Evolutionary conservation across 2,113 vertebrate species (phyloP).

Genomic region (Malurus cyaneus): DNA sequence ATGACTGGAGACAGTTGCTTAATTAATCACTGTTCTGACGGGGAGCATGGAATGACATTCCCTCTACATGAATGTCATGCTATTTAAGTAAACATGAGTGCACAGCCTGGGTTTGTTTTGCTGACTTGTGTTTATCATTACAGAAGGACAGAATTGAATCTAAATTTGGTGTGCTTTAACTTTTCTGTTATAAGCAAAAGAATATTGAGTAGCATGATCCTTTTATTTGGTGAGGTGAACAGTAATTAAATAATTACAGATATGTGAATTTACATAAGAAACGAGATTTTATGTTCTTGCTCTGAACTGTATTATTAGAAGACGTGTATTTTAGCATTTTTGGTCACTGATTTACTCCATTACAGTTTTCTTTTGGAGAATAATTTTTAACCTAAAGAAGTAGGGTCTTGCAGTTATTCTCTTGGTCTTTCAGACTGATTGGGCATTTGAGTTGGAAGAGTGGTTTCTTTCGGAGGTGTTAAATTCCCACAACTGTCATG

Average conservation of each 20-base stretch:
- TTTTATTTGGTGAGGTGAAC: background rate
- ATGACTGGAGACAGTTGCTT: background rate
- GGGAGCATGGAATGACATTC: background rate
- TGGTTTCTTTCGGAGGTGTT: background rate
- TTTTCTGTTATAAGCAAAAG: background rate
- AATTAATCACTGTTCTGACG: conserved; percentile 8
- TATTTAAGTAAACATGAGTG: background rate
- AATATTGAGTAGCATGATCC: background rate
- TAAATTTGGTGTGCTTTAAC: background rate
- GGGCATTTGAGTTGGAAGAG: background rate
- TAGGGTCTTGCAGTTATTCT: background rate
- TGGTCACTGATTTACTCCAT: background rate
- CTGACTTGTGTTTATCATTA: background rate
- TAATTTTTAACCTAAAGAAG: background rate
- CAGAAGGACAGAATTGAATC: background rate
- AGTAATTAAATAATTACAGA: background rate
- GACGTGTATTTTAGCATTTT: background rate
- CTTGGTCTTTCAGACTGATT: background rate
- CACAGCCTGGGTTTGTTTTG: background rate
- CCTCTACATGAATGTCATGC: background rate
- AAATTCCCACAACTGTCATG: background rate
- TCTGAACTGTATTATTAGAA: background rate
- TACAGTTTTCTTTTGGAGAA: background rate
- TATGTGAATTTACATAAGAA: background rate
- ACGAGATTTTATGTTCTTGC: background rate